These are phyloP conservation scores for Hiodon alosoides DNA, from an alignment of 2,113 vertebrate genomes.

Conservation along the genomic window DNA sequence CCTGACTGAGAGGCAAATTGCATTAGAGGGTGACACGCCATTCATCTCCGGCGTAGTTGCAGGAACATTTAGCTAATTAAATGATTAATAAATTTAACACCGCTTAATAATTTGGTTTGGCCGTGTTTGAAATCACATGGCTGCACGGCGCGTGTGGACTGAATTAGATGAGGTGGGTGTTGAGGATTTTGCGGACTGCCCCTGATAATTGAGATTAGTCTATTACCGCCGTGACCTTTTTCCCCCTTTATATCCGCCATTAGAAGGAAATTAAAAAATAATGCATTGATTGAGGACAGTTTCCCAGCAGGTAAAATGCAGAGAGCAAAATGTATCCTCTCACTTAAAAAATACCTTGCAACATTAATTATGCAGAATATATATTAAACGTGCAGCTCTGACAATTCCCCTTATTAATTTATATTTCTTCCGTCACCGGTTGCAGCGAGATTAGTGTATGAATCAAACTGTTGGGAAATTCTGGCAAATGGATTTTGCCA, in stretches of 20 bases:
- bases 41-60: slow-evolving; percentile 93
- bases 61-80: slow-evolving; percentile 99
- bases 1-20: slow-evolving; percentile 87
- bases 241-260: slow-evolving; percentile 80
- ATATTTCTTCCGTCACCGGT: not conserved
- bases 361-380: slow-evolving; percentile 42
- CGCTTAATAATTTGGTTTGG: slow-evolving; percentile 94
- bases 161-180: slow-evolving; percentile 84
- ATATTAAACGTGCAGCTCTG: slow-evolving; percentile 24
- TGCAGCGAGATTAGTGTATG: not conserved
- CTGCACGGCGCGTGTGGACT: slow-evolving; percentile 62
- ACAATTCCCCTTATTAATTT: slow-evolving; percentile 14
- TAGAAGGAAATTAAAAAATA: slow-evolving; percentile 68
- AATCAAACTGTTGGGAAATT: not conserved
- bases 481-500: not conserved
- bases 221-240: slow-evolving; percentile 86
- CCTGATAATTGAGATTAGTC: slow-evolving; percentile 91
- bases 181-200: slow-evolving; percentile 75
- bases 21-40: slow-evolving; percentile 96
- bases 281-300: slow-evolving; percentile 27
- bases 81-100: slow-evolving; percentile 99
- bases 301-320: slow-evolving; percentile 11
- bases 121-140: slow-evolving; percentile 79
- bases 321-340: slow-evolving; percentile 41
- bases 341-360: slow-evolving; percentile 46